A percentile compares a stretch with the other conserved stretches of the same genome.
phyloP scores from a whole-genome alignment of 37 sponge, comb jelly and placozoan genomes.

The Amphimedon queenslandica region DNA sequence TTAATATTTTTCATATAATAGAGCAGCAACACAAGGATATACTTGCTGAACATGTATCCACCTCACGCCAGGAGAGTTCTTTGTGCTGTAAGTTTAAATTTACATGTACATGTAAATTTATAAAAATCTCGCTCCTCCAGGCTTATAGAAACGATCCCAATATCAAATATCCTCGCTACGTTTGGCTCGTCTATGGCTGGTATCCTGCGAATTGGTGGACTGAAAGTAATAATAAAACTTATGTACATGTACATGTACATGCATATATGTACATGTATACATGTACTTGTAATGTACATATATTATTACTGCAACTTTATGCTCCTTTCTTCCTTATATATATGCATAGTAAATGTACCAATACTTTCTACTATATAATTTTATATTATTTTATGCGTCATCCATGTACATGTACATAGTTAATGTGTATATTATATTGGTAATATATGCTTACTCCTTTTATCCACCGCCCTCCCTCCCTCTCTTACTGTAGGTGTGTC shows the following conservation, averaged over 20 bases:
- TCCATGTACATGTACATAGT: neutral
- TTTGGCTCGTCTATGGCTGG: constrained; percentile 49
- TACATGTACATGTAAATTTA: no score
- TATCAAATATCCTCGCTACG: constrained; percentile 18
- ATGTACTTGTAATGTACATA: neutral
- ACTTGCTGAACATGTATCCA: constrained; percentile 52
- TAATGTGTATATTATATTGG: no score
- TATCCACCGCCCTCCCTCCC: neutral
- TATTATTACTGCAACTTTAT: no score
- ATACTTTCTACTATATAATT: no score
- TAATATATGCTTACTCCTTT: neutral
- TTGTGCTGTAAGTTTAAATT: constrained; percentile 43
- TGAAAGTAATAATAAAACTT: no score
- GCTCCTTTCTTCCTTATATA: no score
- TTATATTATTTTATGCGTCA: no score
- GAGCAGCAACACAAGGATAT: constrained; percentile 24
- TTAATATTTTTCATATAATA: neutral
- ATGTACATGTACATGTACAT: constrained; percentile 3
- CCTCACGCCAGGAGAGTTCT: constrained; percentile 41
- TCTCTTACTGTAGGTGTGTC: constrained; percentile 1
- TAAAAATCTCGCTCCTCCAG: no score
- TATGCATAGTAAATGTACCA: no score
- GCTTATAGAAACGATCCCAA: neutral
- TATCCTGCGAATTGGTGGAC: constrained; percentile 50
- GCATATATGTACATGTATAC: neutral